A percentile compares a stretch with the other conserved stretches of the same genome.
phyloP scores from a whole-genome alignment of 2,797 vertebrate species.

The Toxotes lorentzi region DNA sequence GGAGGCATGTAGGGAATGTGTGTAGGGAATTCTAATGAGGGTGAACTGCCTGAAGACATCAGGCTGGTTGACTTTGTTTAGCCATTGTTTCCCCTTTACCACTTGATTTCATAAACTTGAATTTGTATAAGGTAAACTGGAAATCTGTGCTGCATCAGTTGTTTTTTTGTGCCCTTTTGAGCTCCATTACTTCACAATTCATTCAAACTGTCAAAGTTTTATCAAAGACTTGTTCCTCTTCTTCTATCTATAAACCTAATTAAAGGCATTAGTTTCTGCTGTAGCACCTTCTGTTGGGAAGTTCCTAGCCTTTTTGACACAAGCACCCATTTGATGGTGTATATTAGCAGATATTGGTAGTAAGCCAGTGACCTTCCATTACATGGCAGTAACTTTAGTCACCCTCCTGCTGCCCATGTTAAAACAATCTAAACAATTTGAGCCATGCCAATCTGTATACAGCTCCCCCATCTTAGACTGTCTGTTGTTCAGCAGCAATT shows the following conservation, averaged over 20 bases:
- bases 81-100: constrained; percentile 20
- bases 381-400: neutral
- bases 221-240: neutral
- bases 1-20: neutral
- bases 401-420: neutral
- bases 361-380: constrained; percentile 12
- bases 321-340: neutral
- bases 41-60: neutral
- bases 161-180: neutral
- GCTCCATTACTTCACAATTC: neutral
- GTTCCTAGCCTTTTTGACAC: neutral
- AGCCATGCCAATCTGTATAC: neutral
- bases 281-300: neutral
- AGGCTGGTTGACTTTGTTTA: constrained; percentile 1
- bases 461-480: constrained; percentile 11
- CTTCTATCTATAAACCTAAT: neutral
- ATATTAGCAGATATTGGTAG: neutral
- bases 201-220: neutral
- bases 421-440: constrained; percentile 19
- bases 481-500: constrained; percentile 21
- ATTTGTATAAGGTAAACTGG: neutral
- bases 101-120: neutral
- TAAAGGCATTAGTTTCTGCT: neutral
- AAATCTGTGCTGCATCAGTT: neutral
- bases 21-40: neutral